A percentile compares a stretch with the other conserved stretches of the same genome.
Evolutionary conservation across 2,113 vertebrate genomes (phyloP).

Genomic region (Mus musculus): DNA sequence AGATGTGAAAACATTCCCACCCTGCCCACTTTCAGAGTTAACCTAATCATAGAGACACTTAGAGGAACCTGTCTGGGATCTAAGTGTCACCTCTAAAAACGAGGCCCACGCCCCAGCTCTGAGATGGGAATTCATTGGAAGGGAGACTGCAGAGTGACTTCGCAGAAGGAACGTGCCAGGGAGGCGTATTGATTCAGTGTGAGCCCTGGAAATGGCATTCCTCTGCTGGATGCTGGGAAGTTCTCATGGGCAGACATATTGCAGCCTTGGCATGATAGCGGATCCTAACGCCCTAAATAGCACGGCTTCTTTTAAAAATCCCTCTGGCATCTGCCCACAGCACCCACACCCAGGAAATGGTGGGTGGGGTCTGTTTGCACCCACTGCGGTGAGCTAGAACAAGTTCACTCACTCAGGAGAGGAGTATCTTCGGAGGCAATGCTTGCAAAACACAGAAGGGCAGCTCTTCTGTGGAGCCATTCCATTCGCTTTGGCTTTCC

Average conservation of each 20-base stretch:
- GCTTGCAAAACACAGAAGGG: neutral
- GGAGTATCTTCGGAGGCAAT: neutral
- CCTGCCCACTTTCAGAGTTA: neutral
- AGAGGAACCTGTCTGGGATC: neutral
- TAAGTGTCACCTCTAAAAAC: neutral
- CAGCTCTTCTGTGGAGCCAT: neutral
- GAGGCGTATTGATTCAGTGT: neutral
- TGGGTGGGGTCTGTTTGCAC: constrained; percentile 67
- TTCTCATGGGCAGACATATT: constrained; percentile 57
- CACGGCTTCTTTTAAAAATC: constrained; percentile 63
- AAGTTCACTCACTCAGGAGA: constrained; percentile 14
- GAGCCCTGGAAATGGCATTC: neutral
- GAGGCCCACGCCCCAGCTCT: neutral
- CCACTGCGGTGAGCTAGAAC: constrained; percentile 54
- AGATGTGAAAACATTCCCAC: neutral
- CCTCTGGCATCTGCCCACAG: constrained; percentile 67
- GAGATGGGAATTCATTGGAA: neutral
- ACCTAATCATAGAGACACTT: neutral
- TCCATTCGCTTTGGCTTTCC: neutral
- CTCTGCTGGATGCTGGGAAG: constrained; percentile 3
- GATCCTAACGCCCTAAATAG: constrained; percentile 63
- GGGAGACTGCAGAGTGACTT: neutral
- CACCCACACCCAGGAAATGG: constrained; percentile 75
- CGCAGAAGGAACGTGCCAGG: neutral
- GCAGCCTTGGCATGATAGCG: constrained; percentile 65